These are phyloP conservation scores for Ommatoiulus sabulosus DNA, from an alignment of 2,888 invertebrate genomes.

Conservation along the genomic window DNA sequence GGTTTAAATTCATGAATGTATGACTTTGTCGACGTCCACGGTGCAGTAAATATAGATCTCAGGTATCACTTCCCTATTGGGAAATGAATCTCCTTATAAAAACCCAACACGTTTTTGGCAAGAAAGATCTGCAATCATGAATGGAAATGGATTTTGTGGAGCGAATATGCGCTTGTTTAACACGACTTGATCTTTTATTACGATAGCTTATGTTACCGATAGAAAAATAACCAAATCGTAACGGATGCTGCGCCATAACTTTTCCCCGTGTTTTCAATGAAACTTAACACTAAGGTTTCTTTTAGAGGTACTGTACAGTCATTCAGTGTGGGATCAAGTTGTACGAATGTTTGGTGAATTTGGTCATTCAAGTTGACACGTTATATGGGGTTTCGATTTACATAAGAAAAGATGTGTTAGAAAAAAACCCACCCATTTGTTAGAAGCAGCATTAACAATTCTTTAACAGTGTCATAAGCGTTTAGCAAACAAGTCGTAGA, in stretches of 20 bases:
- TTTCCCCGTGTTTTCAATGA: background rate
- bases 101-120: background rate
- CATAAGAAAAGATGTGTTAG: too few relatives aligned
- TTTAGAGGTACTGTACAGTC: background rate
- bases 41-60: background rate
- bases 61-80: background rate
- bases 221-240: background rate
- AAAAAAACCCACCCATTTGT: too few relatives aligned
- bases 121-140: background rate
- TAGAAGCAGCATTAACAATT: too few relatives aligned
- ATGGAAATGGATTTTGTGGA: background rate
- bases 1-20: background rate
- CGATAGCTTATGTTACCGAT: too few relatives aligned
- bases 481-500: too few relatives aligned
- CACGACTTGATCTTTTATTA: slow-evolving; percentile 19
- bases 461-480: too few relatives aligned
- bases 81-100: slow-evolving; percentile 23
- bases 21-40: background rate
- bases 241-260: background rate
- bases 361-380: background rate
- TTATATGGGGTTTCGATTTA: too few relatives aligned
- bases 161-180: background rate
- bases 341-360: background rate
- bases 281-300: background rate
- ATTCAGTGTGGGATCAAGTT: background rate